phyloP scores from a whole-genome alignment of 2,113 vertebrate genomes.

The Anhinga anhinga region DNA sequence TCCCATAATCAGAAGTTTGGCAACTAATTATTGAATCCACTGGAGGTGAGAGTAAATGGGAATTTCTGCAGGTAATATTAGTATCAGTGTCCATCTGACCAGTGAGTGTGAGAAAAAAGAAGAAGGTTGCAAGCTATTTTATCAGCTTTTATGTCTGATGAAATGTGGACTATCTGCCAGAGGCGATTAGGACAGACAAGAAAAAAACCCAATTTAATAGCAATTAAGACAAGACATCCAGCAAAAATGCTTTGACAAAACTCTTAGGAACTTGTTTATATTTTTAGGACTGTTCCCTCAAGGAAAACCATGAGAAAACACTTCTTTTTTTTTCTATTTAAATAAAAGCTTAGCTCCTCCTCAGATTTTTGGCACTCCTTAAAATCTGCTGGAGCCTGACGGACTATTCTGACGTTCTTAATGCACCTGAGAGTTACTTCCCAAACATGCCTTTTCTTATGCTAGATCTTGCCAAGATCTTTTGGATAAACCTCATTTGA shows the following conservation, averaged over 20 bases:
- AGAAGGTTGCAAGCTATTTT: neutral
- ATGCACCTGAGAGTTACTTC: conserved; percentile 54
- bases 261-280: neutral
- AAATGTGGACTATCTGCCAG: neutral
- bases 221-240: neutral
- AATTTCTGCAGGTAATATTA: neutral
- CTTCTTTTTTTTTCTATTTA: neutral
- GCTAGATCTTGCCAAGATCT: conserved; percentile 52
- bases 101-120: neutral
- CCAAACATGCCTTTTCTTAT: conserved; percentile 18
- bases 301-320: neutral
- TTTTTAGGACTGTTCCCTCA: neutral
- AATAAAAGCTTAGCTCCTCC: neutral
- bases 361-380: conserved; percentile 41
- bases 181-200: neutral
- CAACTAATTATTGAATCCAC: neutral
- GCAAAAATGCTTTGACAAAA: neutral
- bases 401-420: neutral
- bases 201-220: neutral
- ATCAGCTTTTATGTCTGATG: neutral
- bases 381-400: conserved; percentile 30
- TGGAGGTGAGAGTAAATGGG: neutral
- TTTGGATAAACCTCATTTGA: conserved; percentile 33
- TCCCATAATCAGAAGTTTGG: neutral
- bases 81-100: neutral